Evolutionary conservation across 2,797 vertebrate genomes (phyloP).

Genomic region (Enteromius radiatus): DNA sequence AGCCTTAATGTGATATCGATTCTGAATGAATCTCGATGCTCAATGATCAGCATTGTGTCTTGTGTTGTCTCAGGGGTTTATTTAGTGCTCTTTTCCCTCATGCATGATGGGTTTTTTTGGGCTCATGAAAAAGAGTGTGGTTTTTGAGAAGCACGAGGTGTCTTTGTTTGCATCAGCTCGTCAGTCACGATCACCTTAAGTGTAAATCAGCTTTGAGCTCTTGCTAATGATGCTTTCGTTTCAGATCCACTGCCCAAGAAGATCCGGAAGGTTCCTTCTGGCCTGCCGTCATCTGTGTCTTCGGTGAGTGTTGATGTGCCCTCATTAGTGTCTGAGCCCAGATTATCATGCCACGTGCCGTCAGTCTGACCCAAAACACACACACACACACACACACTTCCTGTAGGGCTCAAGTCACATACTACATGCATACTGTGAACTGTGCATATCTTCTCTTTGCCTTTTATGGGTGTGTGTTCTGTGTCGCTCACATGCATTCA

Average conservation of each 20-base stretch:
- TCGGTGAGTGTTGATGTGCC: constrained; percentile 36
- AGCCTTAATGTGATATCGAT: background rate
- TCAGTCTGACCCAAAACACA: constrained; percentile 27
- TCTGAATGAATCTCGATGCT: no score
- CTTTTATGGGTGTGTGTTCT: background rate
- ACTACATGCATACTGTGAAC: background rate
- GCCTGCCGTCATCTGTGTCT: constrained; percentile 91
- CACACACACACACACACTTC: constrained; percentile 13
- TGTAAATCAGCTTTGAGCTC: background rate
- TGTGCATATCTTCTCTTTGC: background rate
- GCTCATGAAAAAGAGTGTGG: background rate
- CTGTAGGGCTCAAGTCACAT: background rate
- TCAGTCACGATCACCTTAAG: background rate
- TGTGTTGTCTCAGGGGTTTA: background rate
- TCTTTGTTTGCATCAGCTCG: background rate
- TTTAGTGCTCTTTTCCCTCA: background rate
- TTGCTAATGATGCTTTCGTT: constrained; percentile 38
- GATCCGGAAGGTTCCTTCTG: constrained; percentile 96
- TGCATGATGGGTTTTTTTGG: background rate
- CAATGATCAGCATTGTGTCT: background rate
- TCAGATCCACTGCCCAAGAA: constrained; percentile 93
- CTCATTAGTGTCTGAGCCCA: constrained; percentile 37
- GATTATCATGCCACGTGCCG: constrained; percentile 44
- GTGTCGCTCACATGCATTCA: background rate
- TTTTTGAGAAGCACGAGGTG: background rate